These are phyloP conservation scores for Andrena marginata DNA, from an alignment of 2,888 invertebrate genomes.

Conservation along the genomic window DNA sequence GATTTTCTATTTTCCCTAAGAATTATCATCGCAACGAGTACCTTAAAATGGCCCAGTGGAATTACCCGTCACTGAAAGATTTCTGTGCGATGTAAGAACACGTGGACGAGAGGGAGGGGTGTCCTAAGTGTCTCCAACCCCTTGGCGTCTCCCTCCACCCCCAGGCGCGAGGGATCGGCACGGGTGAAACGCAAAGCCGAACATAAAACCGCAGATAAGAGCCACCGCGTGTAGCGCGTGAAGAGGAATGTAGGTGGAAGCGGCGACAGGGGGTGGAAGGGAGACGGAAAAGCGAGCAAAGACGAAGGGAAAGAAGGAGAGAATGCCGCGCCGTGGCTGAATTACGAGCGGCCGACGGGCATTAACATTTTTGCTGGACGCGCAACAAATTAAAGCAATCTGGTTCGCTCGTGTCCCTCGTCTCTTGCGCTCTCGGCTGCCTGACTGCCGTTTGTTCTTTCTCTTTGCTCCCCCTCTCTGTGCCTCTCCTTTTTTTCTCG, in stretches of 20 bases:
- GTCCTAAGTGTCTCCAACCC: background rate
- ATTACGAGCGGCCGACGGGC: conserved; percentile 81
- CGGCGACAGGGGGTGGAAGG: conserved; percentile 34
- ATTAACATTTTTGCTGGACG: conserved; percentile 82
- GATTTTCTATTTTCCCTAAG: no score
- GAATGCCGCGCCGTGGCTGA: conserved; percentile 71
- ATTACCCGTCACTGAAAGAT: background rate
- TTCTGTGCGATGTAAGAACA: background rate
- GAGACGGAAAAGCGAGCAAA: conserved; percentile 47
- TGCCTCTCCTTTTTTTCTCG: conserved; percentile 18
- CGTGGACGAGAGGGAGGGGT: background rate
- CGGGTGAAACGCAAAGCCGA: conserved; percentile 80
- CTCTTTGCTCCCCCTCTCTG: conserved; percentile 28
- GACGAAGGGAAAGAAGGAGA: conserved; percentile 53
- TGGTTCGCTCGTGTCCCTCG: conserved; percentile 77
- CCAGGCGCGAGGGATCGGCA: conserved; percentile 58
- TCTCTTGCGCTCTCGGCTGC: conserved; percentile 59
- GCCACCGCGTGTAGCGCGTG: conserved; percentile 75
- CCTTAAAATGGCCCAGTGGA: background rate
- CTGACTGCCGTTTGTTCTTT: conserved; percentile 57
- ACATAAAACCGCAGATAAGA: conserved; percentile 83
- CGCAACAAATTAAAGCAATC: conserved; percentile 83
- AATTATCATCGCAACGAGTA: no score
- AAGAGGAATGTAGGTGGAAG: conserved; percentile 48
- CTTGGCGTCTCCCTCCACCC: conserved; percentile 14